Evolutionary conservation across 2,888 invertebrate species (phyloP).

Genomic region (Drosophila multiciliata): DNA sequence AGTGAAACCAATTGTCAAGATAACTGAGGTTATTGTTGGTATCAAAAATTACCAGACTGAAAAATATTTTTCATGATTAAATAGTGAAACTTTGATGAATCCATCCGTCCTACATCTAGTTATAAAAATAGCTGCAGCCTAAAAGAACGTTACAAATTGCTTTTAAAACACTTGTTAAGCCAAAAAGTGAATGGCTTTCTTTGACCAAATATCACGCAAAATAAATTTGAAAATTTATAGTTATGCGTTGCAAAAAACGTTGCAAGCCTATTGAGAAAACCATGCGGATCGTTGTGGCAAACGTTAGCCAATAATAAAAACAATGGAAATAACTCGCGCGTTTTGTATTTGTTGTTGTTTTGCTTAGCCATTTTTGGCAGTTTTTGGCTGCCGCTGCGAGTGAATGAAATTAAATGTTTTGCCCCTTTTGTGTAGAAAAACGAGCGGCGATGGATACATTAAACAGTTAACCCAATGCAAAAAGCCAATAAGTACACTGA

Average conservation of each 20-base stretch:
- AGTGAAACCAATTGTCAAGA: not conserved
- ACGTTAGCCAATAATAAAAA: constrained; percentile 46
- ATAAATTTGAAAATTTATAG: not conserved
- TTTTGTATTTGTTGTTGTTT: constrained; percentile 23
- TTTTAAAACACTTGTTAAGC: not conserved
- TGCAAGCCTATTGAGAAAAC: constrained; percentile 13
- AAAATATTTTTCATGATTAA: not conserved
- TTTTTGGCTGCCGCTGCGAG: constrained; percentile 59
- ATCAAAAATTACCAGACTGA: not conserved
- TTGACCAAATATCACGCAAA: not conserved
- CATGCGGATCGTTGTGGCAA: constrained; percentile 6
- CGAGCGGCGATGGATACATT: constrained; percentile 3
- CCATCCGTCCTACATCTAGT: not conserved
- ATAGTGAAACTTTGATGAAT: not conserved
- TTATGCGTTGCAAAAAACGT: not conserved
- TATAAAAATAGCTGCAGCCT: not conserved
- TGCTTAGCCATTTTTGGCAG: constrained; percentile 45
- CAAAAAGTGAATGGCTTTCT: not conserved
- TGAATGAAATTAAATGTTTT: constrained; percentile 77
- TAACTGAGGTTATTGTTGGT: not conserved
- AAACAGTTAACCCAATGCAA: constrained; percentile 49
- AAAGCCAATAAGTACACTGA: constrained; percentile 17
- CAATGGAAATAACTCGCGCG: constrained; percentile 51
- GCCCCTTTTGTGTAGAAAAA: constrained; percentile 44
- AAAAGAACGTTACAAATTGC: not conserved